These are phyloP conservation scores for Porites evermanni DNA, from an alignment of 92 coral and sea anemone genomes.

Conservation along the genomic window DNA sequence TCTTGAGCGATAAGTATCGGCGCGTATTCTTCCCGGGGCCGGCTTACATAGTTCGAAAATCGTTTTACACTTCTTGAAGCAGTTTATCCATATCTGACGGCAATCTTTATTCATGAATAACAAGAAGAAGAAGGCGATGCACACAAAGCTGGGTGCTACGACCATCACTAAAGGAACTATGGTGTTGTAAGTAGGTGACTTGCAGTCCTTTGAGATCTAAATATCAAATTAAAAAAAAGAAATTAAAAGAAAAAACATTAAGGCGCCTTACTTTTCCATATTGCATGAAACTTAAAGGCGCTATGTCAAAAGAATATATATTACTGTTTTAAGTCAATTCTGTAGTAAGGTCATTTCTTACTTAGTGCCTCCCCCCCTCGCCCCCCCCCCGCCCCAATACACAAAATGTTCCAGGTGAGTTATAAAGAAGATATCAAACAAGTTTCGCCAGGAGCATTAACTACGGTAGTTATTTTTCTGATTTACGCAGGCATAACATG, in stretches of 20 bases:
- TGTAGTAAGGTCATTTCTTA: too few relatives aligned
- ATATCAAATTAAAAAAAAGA: not conserved
- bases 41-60: constrained; percentile 4
- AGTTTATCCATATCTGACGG: constrained; percentile 81
- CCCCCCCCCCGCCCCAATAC: too few relatives aligned
- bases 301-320: too few relatives aligned
- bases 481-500: too few relatives aligned
- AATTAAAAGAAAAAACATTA: not conserved
- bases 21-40: constrained; percentile 36
- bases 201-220: constrained; percentile 60
- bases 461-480: too few relatives aligned
- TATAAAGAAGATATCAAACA: too few relatives aligned
- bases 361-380: too few relatives aligned
- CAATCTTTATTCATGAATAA: constrained; percentile 94
- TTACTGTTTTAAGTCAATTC: too few relatives aligned
- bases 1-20: constrained; percentile 64
- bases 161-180: constrained; percentile 65
- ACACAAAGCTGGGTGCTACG: constrained; percentile 83
- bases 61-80: constrained; percentile 37
- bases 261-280: too few relatives aligned
- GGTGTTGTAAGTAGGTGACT: constrained; percentile 55
- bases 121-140: constrained; percentile 82
- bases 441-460: too few relatives aligned
- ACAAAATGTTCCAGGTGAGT: too few relatives aligned
- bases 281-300: too few relatives aligned